phyloP scores from a whole-genome alignment of 2,113 vertebrate genomes.

The Rhegmatorhina hoffmannsi region DNA sequence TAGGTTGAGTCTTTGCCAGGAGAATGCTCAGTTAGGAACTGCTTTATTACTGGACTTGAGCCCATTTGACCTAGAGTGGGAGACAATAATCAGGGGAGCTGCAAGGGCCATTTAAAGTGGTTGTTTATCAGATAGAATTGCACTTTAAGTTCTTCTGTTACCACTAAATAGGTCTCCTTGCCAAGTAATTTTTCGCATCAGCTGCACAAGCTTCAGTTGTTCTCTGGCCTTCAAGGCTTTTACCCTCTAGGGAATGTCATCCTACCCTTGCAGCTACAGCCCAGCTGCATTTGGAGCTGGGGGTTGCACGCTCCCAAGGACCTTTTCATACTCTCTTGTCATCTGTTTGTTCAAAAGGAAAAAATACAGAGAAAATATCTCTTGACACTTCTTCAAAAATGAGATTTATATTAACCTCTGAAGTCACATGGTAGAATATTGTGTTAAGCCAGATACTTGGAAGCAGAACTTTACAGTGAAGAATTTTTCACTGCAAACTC shows the following conservation, averaged over 20 bases:
- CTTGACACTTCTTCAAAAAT: background rate
- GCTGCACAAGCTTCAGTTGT: background rate
- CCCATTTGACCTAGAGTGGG: conserved; percentile 17
- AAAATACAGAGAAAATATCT: background rate
- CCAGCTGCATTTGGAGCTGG: background rate
- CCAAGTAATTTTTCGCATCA: conserved; percentile 6
- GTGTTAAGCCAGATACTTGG: background rate
- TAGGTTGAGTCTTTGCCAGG: background rate
- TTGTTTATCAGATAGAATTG: conserved; percentile 11
- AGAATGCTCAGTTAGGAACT: background rate
- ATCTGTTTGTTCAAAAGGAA: background rate
- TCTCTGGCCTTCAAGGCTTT: background rate
- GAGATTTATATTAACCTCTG: background rate
- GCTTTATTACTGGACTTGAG: conserved; percentile 1
- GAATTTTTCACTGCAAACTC: background rate
- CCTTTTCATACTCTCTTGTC: background rate
- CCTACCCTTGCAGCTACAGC: background rate
- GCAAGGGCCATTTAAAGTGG: conserved; percentile 3
- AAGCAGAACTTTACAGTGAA: background rate
- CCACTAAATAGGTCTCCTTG: background rate
- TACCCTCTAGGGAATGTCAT: background rate
- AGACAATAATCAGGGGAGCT: conserved; percentile 5
- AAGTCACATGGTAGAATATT: background rate
- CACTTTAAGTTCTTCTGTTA: conserved; percentile 46
- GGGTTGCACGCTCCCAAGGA: background rate